A percentile compares a stretch with the other conserved stretches of the same genome.
Evolutionary conservation across 2,113 vertebrate species (phyloP).

Genomic region (Synchiropus splendidus): DNA sequence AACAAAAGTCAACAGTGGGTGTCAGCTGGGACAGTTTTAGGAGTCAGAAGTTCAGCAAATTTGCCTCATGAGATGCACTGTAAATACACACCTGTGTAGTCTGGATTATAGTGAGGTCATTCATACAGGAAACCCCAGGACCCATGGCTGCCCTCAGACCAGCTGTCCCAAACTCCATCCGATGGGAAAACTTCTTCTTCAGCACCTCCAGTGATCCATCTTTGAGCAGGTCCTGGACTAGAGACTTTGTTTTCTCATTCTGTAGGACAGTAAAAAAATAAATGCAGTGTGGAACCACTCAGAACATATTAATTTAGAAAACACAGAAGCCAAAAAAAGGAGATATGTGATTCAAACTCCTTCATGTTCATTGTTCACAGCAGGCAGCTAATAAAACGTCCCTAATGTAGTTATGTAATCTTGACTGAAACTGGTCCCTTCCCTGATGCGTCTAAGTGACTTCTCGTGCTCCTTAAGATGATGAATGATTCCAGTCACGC

Average conservation of each 20-base stretch:
- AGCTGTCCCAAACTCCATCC: constrained; percentile 94
- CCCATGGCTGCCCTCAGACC: constrained; percentile 92
- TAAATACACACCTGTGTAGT: constrained; percentile 72
- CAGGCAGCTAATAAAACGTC: too few species aligned
- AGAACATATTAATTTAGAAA: too few species aligned
- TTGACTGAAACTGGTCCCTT: too few species aligned
- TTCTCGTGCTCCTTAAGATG: constrained; percentile 12
- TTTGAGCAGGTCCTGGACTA: constrained; percentile 71
- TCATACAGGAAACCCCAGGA: constrained; percentile 83
- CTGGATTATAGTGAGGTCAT: constrained; percentile 94
- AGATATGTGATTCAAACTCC: too few species aligned
- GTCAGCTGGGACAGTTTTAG: too few species aligned
- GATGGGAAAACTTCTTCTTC: constrained; percentile 77
- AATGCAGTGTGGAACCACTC: too few species aligned
- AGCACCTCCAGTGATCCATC: constrained; percentile 66
- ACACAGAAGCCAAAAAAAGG: too few species aligned
- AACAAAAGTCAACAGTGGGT: too few species aligned
- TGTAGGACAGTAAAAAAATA: constrained; percentile 29
- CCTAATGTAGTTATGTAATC: too few species aligned
- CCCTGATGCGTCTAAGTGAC: constrained; percentile 21
- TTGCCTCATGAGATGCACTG: too few species aligned
- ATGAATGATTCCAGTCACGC: constrained; percentile 22
- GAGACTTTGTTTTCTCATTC: constrained; percentile 79
- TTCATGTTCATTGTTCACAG: too few species aligned
- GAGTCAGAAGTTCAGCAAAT: too few species aligned